phyloP scores from a whole-genome alignment of 2,797 vertebrate genomes.

The Iguana delicatissima region DNA sequence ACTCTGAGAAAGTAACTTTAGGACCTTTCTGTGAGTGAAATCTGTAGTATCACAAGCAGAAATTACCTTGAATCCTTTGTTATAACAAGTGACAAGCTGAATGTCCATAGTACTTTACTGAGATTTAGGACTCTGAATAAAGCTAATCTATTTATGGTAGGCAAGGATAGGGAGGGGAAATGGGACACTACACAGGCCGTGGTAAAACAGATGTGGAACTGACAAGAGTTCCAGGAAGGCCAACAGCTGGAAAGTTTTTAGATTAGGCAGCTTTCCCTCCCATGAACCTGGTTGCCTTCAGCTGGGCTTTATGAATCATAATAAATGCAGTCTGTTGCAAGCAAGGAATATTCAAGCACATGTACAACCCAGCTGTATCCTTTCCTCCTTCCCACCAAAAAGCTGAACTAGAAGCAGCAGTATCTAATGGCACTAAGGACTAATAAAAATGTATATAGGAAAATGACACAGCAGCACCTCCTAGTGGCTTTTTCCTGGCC shows the following conservation, averaged over 20 bases:
- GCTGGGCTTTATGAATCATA: not conserved
- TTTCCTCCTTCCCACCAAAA: not conserved
- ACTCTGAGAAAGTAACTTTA: too few relatives aligned
- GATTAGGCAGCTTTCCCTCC: not conserved
- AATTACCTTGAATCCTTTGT: not conserved
- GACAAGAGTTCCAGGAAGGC: not conserved
- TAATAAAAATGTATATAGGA: not conserved
- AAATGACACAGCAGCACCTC: constrained; percentile 24
- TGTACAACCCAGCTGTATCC: not conserved
- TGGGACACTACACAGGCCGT: not conserved
- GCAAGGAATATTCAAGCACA: not conserved
- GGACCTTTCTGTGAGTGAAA: not conserved
- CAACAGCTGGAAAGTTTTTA: not conserved
- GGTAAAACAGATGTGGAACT: not conserved
- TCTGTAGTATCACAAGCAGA: not conserved
- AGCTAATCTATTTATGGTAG: not conserved
- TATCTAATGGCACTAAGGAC: not conserved
- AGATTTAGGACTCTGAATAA: not conserved
- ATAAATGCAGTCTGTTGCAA: not conserved
- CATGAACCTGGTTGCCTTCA: not conserved
- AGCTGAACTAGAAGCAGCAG: not conserved
- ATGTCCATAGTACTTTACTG: not conserved
- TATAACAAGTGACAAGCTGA: not conserved
- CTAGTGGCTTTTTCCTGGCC: constrained; percentile 26
- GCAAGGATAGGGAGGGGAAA: not conserved